Conservation (phyloP, 2,797 vertebrate genomes). For the Tokudaia muenninki region DNA sequence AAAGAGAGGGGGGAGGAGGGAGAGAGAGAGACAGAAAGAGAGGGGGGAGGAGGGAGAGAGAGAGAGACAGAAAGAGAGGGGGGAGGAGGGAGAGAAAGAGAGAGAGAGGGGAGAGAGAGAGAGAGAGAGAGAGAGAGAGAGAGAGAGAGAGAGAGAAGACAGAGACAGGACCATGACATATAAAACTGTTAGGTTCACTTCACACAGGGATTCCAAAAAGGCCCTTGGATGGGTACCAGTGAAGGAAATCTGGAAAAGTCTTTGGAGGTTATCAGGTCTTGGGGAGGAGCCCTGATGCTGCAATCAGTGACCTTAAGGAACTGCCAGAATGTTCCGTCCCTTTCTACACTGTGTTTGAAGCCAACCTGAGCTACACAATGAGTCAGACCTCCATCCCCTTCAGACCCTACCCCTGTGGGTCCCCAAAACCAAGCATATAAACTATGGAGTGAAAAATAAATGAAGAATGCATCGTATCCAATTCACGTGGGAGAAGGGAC, state of each 20-base stretch:
- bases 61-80: not conserved
- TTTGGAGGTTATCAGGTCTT: not conserved
- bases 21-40: not conserved
- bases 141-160: too few relatives aligned
- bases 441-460: not conserved
- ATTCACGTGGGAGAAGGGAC: not conserved
- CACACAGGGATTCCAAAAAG: not conserved
- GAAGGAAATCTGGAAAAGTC: not conserved
- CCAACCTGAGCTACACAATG: not conserved
- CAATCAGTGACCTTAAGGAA: not conserved
- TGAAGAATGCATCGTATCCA: not conserved
- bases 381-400: not conserved
- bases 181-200: not conserved
- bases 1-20: fast-evolving
- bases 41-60: not conserved
- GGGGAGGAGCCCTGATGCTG: not conserved
- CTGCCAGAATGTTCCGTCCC: not conserved
- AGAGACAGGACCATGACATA: not conserved
- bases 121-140: not conserved
- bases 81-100: not conserved
- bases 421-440: not conserved
- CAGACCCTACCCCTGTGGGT: not conserved
- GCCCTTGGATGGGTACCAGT: not conserved
- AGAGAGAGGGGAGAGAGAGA: not conserved
- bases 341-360: not conserved